These are phyloP conservation scores for Pterois miles DNA, from an alignment of 2,797 vertebrate genomes.

Conservation along the genomic window DNA sequence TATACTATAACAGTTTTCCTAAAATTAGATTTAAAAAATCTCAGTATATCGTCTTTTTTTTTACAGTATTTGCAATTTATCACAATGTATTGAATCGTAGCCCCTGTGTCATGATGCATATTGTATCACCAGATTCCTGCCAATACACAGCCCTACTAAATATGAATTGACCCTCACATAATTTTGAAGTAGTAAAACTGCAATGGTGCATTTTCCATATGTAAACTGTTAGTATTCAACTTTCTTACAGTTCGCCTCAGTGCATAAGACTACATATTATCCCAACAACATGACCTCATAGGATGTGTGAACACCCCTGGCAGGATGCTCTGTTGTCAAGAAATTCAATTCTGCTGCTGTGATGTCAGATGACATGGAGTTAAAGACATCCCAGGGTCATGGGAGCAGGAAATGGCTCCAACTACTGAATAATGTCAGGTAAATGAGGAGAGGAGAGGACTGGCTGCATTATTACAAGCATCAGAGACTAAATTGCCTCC, in stretches of 20 bases:
- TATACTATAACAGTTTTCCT: too few relatives aligned
- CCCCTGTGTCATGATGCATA: too few relatives aligned
- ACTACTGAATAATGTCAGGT: slow-evolving; percentile 68
- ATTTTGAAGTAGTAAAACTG: not conserved
- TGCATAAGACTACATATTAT: slow-evolving; percentile 25
- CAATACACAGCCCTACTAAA: not conserved
- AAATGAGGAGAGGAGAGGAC: slow-evolving; percentile 61
- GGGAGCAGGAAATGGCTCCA: slow-evolving; percentile 69
- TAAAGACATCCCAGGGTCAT: slow-evolving; percentile 68
- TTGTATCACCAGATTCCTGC: too few relatives aligned
- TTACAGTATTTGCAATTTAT: too few relatives aligned
- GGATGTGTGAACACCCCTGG: slow-evolving; percentile 40
- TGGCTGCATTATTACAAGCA: slow-evolving; percentile 63
- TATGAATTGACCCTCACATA: not conserved
- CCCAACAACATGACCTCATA: slow-evolving; percentile 49
- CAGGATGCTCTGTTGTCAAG: slow-evolving; percentile 67
- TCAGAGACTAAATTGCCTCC: slow-evolving; percentile 75
- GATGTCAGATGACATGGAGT: slow-evolving; percentile 71
- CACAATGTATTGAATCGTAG: too few relatives aligned
- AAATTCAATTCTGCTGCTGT: slow-evolving; percentile 74
- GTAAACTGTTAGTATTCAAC: not conserved
- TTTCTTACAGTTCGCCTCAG: slow-evolving; percentile 1
- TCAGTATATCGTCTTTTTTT: too few relatives aligned
- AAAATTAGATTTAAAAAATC: too few relatives aligned
- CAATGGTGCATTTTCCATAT: slow-evolving; percentile 8